A percentile compares a stretch with the other conserved stretches of the same genome.
phyloP scores from a whole-genome alignment of 2,797 vertebrate species.

The Sebastes hopkinsi region DNA sequence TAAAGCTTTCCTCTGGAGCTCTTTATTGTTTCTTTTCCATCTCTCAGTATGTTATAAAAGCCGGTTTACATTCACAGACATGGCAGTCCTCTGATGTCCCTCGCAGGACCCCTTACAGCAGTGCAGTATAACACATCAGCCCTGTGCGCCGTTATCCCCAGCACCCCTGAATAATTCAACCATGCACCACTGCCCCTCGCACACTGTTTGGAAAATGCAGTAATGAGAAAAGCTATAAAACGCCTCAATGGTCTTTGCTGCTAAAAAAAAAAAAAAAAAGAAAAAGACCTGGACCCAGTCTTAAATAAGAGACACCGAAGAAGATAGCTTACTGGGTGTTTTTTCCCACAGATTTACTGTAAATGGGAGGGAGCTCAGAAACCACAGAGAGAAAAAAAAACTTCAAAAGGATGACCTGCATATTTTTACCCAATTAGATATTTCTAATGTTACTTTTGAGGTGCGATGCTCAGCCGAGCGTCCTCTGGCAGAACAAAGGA shows the following conservation, averaged over 20 bases:
- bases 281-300: conserved; percentile 19
- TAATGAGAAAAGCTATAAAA: conserved; percentile 93
- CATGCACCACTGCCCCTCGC: conserved; percentile 87
- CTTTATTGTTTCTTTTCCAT: conserved; percentile 71
- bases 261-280: conserved; percentile 25
- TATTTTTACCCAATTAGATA: conserved; percentile 72
- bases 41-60: conserved; percentile 80
- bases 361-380: conserved; percentile 36
- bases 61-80: conserved; percentile 88
- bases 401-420: conserved; percentile 72
- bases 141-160: conserved; percentile 83
- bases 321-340: conserved; percentile 51
- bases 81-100: conserved; percentile 84
- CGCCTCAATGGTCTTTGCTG: conserved; percentile 74
- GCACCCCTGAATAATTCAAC: conserved; percentile 93
- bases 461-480: conserved; percentile 70
- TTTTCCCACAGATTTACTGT: conserved; percentile 71
- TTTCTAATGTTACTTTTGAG: conserved; percentile 81
- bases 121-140: conserved; percentile 84
- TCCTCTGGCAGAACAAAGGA: conserved; percentile 75
- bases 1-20: conserved; percentile 81
- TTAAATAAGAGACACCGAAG: conserved; percentile 58
- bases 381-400: conserved; percentile 45
- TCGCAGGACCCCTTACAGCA: conserved; percentile 88
- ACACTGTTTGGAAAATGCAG: conserved; percentile 90